These are phyloP conservation scores for Drosophila nebulosa DNA, from an alignment of 1,140 invertebrate genomes.

Conservation along the genomic window DNA sequence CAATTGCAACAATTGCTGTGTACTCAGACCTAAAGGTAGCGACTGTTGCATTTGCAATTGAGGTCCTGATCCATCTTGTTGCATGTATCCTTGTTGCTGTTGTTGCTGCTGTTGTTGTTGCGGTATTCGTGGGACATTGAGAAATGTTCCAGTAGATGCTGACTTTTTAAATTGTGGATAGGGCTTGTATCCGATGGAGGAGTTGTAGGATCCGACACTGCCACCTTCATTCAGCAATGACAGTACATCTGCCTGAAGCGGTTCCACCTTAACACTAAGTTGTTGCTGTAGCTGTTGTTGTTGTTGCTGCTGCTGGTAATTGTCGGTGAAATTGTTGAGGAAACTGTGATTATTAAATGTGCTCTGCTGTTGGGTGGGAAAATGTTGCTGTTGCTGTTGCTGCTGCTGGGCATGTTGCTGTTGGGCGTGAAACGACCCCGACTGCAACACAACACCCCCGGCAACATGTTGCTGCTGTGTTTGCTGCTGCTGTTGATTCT, in stretches of 20 bases:
- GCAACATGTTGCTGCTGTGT: conserved; percentile 42
- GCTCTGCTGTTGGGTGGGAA: conserved; percentile 57
- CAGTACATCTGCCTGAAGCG: conserved; percentile 56
- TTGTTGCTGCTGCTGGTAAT: conserved; percentile 57
- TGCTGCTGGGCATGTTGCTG: conserved; percentile 53
- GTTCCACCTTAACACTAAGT: conserved; percentile 66
- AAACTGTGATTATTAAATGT: conserved; percentile 50
- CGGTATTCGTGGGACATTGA: conserved; percentile 61
- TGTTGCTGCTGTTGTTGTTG: conserved; percentile 54
- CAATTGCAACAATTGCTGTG: conserved; percentile 61
- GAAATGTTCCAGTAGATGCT: conserved; percentile 70
- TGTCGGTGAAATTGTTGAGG: conserved; percentile 49
- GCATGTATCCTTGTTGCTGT: conserved; percentile 44
- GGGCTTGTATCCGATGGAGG: conserved; percentile 71
- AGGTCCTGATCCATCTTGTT: conserved; percentile 47
- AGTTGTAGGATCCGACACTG: conserved; percentile 42
- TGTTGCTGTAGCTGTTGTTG: conserved; percentile 54
- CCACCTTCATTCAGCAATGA: conserved; percentile 47
- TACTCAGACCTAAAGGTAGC: conserved; percentile 52
- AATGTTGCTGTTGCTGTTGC: conserved; percentile 46
- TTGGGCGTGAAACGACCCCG: conserved; percentile 37
- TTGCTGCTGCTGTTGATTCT: conserved; percentile 56
- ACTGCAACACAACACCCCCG: conserved; percentile 43
- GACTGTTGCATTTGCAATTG: conserved; percentile 67
- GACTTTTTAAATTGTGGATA: conserved; percentile 79